Base-by-base conservation (phyloP, 2,888 invertebrate species). In the Drosophila greeni region DNA sequence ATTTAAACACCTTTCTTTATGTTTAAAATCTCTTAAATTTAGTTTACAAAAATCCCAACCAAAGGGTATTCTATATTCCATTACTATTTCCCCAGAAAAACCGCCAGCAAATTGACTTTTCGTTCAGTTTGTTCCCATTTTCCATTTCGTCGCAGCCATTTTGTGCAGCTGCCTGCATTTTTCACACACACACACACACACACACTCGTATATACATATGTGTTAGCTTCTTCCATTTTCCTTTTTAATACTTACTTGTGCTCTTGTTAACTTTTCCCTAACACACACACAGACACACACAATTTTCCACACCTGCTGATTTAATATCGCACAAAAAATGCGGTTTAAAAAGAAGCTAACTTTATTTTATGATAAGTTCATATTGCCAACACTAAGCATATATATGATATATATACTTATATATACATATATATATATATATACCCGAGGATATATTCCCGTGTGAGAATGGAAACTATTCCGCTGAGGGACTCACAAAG, bases 351-450 rank as follows among this genome's bases (percentile, higher is more conserved):
- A 73, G 72, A 71, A 72, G 70, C 68, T 62, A 81, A 81, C 75
- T 73, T 81, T 75, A 75, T 78, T 77, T 81, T 68, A 75, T 78
- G 73, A 80, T 77, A 81, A 78, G 81, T 78, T 81, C 69, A 81
- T 78, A 81, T 70, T 73, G 70, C 70, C 65, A 20, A 11, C 58
- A 18, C 45, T 29, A 45, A 45, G 29, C 16, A n/a, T 14, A 56
- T 48, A 29, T 43, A 49, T 59, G 43, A 0, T 31, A 3, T 9
- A 16, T 20, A 45, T 20, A 20, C 20, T 54, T 48, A 29, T 43
- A 49, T 59, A 45, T 36, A 39, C 2, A 0, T 24, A 3, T 9
- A 16, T 3, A 23, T 34, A 40, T 7, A 54, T 43, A 53, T 39
- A 47, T 40, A 31, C 33, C 14, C 9, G 26, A 9, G 12, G n/a